Conservation (phyloP, 2,113 vertebrate genomes). For the Aplodontia rufa region DNA sequence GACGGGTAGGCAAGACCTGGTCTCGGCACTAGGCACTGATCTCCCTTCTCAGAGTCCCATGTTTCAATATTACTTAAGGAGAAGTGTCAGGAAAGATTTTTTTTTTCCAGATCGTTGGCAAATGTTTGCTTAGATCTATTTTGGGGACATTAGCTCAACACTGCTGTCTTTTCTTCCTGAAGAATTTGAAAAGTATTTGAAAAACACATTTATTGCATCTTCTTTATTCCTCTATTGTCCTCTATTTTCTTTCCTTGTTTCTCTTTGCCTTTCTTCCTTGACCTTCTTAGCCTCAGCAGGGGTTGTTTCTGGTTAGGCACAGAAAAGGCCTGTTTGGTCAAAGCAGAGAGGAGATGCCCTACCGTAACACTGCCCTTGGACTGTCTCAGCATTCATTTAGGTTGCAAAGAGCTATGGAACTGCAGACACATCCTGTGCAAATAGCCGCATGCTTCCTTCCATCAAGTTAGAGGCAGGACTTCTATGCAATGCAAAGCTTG, state of each 20-base stretch:
- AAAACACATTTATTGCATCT: constrained; percentile 21
- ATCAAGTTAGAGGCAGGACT: background rate
- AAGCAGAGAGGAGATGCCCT: background rate
- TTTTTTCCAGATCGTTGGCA: constrained; percentile 78
- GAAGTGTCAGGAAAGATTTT: constrained; percentile 78
- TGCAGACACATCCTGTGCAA: background rate
- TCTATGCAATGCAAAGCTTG: background rate
- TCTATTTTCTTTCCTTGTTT: background rate
- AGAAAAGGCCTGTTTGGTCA: background rate
- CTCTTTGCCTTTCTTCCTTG: background rate
- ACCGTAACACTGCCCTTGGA: background rate
- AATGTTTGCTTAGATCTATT: constrained; percentile 76
- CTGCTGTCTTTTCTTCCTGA: constrained; percentile 57
- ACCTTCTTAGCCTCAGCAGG: background rate
- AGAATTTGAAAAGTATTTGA: constrained; percentile 61
- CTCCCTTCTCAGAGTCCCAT: constrained; percentile 38
- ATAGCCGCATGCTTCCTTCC: background rate
- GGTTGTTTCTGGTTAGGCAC: background rate
- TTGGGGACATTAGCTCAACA: constrained; percentile 55
- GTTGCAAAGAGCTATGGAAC: background rate
- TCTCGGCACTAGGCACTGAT: background rate
- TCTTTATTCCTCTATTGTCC: background rate
- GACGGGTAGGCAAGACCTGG: constrained; percentile 57
- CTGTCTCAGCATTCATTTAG: background rate
- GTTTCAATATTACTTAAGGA: constrained; percentile 73